A percentile compares a stretch with the other conserved stretches of the same genome.
Conservation (phyloP, 2,113 vertebrate species). For the Alligator mississippiensis region DNA sequence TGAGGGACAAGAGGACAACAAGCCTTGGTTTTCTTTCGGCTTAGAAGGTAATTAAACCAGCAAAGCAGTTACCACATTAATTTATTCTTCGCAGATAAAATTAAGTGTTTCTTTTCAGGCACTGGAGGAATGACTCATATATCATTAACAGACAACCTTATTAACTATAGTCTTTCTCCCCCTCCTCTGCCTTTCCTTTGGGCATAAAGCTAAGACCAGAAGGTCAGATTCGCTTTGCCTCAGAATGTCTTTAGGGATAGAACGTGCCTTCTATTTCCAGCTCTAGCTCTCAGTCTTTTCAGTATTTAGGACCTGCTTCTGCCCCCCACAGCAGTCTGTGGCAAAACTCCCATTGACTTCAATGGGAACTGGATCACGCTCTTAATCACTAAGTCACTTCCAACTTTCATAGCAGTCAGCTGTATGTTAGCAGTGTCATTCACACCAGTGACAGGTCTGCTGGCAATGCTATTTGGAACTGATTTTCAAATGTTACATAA, state of each 20-base stretch:
- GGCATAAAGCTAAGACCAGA: neutral
- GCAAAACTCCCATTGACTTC: neutral
- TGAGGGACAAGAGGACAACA: slow-evolving; percentile 46
- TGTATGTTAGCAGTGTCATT: slow-evolving; percentile 25
- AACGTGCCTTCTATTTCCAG: neutral
- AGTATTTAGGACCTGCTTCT: rapidly evolving
- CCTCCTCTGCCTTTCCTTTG: neutral
- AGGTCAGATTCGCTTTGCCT: neutral
- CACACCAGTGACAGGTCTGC: neutral
- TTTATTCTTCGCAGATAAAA: slow-evolving; percentile 62
- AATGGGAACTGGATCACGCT: neutral
- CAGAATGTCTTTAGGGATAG: neutral
- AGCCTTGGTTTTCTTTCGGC: slow-evolving; percentile 58
- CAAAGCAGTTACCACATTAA: slow-evolving; percentile 57
- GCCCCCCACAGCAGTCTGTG: neutral
- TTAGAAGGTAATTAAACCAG: slow-evolving; percentile 44
- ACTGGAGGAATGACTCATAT: slow-evolving; percentile 57
- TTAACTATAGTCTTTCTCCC: neutral
- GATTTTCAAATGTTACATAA: slow-evolving; percentile 63
- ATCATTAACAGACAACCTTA: slow-evolving; percentile 26
- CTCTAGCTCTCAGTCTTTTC: neutral
- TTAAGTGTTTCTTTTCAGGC: slow-evolving; percentile 42
- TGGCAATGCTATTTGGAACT: slow-evolving; percentile 19
- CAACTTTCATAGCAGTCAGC: neutral
- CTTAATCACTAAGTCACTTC: neutral